Base-by-base conservation (phyloP, 2,888 invertebrate species). In the Drosophila barbarae region DNA sequence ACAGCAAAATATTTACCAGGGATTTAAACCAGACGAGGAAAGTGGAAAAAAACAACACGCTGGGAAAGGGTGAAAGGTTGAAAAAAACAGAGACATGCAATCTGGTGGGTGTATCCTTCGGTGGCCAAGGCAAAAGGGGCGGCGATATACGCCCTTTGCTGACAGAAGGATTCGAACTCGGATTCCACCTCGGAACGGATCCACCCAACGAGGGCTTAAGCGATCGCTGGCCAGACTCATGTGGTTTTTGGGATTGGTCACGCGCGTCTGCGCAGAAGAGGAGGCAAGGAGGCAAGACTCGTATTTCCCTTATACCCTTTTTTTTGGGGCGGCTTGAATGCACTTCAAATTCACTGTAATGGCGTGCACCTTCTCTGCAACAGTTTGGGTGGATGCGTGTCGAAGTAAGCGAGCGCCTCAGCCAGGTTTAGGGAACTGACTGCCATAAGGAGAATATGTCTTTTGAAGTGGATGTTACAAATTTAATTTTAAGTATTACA, bases 371-470 rank as follows among this genome's bases (percentile, higher is more conserved):
- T 50, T 49, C 49, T 32, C 44, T 76, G 82, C 39, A 30, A 69
- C 57, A 61, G 41, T 72, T 82, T 36, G 72, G 82, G 78, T 64
- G 79, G 65, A 63, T 65, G 69, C 80, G 80, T 79, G 47, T 54
- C 77, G 59, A 69, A 68, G 36, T 35, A 36, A n/a, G 10, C 9
- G 47, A 69, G 69, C 68, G 69, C 70, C 70, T 46, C 12, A 18
- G 2, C 32, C 13, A 53, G 46, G 10, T 41, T 51, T 38, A 44
- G 28, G 26, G 42, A 34, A 41, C 10, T 3, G 9, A 36, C n/a
- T 8, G 0, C 7, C 8, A 36, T 9, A 9, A 10, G 38, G 15
- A 28, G 35, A 23, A 9, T 6, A 2, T 8, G 13, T 4, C 21
- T 6, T 5, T 35, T 50, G 44, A 36, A 73, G 61, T 50, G 50